Conservation (phyloP, 2,113 vertebrate species). For the Stigmatopora nigra region DNA sequence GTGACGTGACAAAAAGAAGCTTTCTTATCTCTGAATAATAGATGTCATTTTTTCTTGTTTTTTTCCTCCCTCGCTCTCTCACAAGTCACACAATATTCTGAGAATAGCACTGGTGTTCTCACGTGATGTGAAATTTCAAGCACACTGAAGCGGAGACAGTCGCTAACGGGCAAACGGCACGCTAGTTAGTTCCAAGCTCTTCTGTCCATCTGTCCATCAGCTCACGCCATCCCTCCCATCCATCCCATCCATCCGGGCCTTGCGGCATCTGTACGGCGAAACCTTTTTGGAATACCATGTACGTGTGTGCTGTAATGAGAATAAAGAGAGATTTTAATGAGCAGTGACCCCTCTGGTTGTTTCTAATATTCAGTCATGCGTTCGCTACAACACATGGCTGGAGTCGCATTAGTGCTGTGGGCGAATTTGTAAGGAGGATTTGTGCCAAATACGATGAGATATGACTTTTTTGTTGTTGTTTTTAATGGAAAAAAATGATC, state of each 20-base stretch:
- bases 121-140: conserved; percentile 51
- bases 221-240: conserved; percentile 18
- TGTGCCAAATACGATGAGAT: not conserved
- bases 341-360: conserved; percentile 36
- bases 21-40: conserved; percentile 51
- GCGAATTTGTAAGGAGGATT: not conserved
- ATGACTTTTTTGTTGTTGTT: not conserved
- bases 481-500: too few relatives aligned
- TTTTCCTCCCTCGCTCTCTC: conserved; percentile 23
- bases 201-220: conserved; percentile 31
- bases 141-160: conserved; percentile 51
- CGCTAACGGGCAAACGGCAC: conserved; percentile 42
- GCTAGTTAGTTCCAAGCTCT: conserved; percentile 40
- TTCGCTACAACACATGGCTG: conserved; percentile 1
- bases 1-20: conserved; percentile 2
- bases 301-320: conserved; percentile 72
- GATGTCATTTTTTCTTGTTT: conserved; percentile 38
- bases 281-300: conserved; percentile 64
- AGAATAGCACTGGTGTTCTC: conserved; percentile 57
- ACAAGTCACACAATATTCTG: conserved; percentile 47
- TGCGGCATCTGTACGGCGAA: conserved; percentile 17
- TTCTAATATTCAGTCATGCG: conserved; percentile 16
- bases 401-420: not conserved
- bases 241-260: conserved; percentile 41
- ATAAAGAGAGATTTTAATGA: conserved; percentile 66